Percentiles rank a stretch among this genome's conserved stretches.
These are phyloP conservation scores for Dasyornis broadbenti DNA, from an alignment of 2,113 vertebrate species.

Conservation along the genomic window DNA sequence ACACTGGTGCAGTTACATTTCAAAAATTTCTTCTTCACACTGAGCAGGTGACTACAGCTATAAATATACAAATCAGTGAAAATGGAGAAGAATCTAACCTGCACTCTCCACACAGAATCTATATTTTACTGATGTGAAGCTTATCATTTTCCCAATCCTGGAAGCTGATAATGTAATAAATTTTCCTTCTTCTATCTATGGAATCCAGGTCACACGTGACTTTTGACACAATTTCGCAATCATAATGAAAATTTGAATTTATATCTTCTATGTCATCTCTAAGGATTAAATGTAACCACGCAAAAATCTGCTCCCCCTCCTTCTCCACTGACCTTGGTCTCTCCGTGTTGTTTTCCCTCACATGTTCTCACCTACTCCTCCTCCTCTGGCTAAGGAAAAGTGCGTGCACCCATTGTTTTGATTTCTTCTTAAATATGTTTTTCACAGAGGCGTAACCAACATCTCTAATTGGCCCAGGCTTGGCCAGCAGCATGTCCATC, in stretches of 20 bases:
- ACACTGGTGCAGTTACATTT: background rate
- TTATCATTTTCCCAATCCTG: background rate
- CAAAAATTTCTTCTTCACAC: background rate
- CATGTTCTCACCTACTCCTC: too few species aligned
- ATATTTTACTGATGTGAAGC: background rate
- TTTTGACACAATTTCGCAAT: background rate
- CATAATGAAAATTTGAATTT: background rate
- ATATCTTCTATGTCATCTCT: background rate
- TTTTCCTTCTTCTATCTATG: background rate
- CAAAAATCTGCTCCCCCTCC: too few species aligned
- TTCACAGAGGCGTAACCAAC: too few species aligned
- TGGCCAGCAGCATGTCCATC: too few species aligned
- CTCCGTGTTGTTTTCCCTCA: too few species aligned
- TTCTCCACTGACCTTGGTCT: too few species aligned
- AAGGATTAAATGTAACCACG: rapidly evolving
- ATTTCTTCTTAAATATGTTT: too few species aligned
- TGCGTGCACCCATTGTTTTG: too few species aligned
- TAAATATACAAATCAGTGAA: background rate
- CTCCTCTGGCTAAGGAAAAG: too few species aligned
- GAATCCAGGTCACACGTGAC: background rate
- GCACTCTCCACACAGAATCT: background rate
- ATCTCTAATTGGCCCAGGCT: too few species aligned
- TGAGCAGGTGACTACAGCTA: background rate
- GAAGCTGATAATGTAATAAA: background rate
- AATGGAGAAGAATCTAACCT: background rate